Conservation (phyloP, 1,140 invertebrate species). For the Heliconius eleuchia region DNA sequence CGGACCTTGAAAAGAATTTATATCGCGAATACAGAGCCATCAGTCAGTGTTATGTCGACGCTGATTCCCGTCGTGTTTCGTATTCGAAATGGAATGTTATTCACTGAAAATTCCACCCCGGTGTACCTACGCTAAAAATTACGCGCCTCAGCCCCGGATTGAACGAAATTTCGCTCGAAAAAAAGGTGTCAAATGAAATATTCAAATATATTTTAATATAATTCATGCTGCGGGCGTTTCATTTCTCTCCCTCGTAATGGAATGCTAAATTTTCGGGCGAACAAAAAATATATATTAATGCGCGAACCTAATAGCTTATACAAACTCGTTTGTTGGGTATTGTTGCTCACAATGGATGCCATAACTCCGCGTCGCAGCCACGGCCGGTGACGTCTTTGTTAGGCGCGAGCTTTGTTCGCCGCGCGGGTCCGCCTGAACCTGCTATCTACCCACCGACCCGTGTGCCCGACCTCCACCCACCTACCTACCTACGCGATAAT, state of each 20-base stretch:
- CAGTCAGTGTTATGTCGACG: constrained; percentile 75
- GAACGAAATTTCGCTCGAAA: constrained; percentile 75
- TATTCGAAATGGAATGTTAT: constrained; percentile 80
- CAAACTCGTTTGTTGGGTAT: constrained; percentile 81
- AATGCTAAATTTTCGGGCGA: constrained; percentile 80
- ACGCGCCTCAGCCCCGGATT: constrained; percentile 70
- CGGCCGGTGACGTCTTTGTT: constrained; percentile 80
- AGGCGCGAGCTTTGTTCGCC: constrained; percentile 70
- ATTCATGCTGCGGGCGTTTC: constrained; percentile 80
- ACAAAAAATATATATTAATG: constrained; percentile 82
- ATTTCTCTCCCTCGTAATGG: constrained; percentile 80
- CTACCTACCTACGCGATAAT: constrained; percentile 49
- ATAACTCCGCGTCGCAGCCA: constrained; percentile 78
- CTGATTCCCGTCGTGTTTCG: constrained; percentile 76
- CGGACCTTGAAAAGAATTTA: constrained; percentile 71
- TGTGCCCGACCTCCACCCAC: constrained; percentile 54
- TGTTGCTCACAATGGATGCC: constrained; percentile 79
- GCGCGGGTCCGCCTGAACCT: constrained; percentile 66
- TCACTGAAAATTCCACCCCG: constrained; percentile 73
- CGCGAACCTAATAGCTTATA: constrained; percentile 81
- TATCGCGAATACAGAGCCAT: constrained; percentile 70
- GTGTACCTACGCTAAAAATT: constrained; percentile 73
- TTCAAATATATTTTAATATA: constrained; percentile 82
- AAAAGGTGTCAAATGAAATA: constrained; percentile 82
- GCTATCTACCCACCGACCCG: too few relatives aligned